Conservation (phyloP, 1,140 invertebrate genomes). For the Eurosta solidaginis region DNA sequence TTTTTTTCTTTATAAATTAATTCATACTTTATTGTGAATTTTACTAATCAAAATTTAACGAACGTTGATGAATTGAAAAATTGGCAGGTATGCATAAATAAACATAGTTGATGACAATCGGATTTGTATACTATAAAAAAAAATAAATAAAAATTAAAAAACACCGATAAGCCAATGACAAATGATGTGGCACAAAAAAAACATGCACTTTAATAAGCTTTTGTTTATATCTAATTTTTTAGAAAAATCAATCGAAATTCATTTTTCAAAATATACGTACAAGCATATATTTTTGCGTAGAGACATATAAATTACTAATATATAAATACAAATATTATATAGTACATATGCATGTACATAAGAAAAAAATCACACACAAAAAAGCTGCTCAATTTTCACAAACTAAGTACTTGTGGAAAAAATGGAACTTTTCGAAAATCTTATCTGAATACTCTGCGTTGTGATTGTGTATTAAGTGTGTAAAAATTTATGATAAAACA, state of each 20-base stretch:
- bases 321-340: constrained; percentile 13
- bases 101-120: constrained; percentile 17
- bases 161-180: neutral
- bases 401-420: constrained; percentile 16
- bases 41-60: too few species aligned
- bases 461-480: constrained; percentile 59
- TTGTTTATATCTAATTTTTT: neutral
- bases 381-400: constrained; percentile 6
- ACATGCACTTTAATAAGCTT: neutral
- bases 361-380: neutral
- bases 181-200: neutral
- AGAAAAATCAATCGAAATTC: neutral
- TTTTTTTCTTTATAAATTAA: too few species aligned
- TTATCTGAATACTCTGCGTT: constrained; percentile 56
- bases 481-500: constrained; percentile 32
- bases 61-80: too few species aligned
- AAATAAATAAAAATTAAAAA: neutral
- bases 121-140: constrained; percentile 23
- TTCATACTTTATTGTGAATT: too few species aligned
- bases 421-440: constrained; percentile 30
- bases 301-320: constrained; percentile 8
- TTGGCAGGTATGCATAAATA: neutral
- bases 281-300: neutral
- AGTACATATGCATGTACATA: neutral
- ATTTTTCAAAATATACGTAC: neutral